Evolutionary conservation across 2,113 vertebrate genomes (phyloP).

Genomic region (Hippoglossus stenolepis): DNA sequence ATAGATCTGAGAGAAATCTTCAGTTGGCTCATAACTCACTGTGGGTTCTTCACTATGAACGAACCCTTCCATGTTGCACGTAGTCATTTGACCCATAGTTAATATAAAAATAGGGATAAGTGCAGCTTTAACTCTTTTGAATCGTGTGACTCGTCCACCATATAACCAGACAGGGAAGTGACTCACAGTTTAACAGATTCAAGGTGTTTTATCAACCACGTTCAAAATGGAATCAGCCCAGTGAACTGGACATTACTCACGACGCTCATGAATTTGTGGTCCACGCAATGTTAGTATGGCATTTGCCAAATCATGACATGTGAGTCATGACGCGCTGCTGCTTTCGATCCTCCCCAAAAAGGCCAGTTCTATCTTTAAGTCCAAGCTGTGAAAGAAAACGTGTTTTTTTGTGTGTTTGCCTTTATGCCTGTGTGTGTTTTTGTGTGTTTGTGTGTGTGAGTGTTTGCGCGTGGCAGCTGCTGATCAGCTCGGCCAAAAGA

Average conservation of each 20-base stretch:
- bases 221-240: background rate
- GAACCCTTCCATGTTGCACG: background rate
- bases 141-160: background rate
- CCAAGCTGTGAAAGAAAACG: conserved; percentile 14
- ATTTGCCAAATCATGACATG: background rate
- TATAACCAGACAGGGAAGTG: background rate
- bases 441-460: conserved; percentile 19
- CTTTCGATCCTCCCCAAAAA: background rate
- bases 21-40: background rate
- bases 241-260: background rate
- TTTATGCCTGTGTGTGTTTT: background rate
- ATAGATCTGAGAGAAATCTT: too few species aligned
- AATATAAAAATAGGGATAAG: background rate
- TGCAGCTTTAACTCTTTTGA: background rate
- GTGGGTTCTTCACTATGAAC: background rate
- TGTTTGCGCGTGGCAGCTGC: conserved; percentile 72
- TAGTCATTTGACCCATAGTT: background rate
- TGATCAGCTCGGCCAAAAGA: conserved; percentile 75
- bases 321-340: conserved; percentile 13
- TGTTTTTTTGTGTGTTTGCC: conserved; percentile 13
- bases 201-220: background rate
- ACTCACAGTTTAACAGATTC: background rate
- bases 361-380: background rate
- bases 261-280: background rate
- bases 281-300: background rate